Evolutionary conservation across 2,888 invertebrate genomes (phyloP), one percentile per base, ranked within the genome.

Genomic region (Zhuqinia jingwanae): DNA sequence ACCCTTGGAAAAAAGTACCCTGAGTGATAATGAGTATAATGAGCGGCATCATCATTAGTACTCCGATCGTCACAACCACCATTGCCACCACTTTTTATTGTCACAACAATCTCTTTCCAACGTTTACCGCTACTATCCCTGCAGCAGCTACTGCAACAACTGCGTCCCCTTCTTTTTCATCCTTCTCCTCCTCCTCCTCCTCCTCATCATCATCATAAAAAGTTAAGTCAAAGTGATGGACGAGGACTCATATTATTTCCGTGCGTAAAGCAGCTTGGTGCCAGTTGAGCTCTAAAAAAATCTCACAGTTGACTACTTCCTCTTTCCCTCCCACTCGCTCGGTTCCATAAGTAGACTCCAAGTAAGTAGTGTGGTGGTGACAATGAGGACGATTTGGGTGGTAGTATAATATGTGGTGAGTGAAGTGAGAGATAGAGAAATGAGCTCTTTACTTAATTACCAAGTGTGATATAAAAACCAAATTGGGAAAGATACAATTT

Each of bases 391-490:
- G n/a, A n/a, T n/a, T n/a, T n/a, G 1, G 30, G 60, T 63, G n/a
- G 27, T n/a, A n/a, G n/a, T n/a, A n/a, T n/a, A n/a, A n/a, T n/a
- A n/a, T 13, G 42, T 65, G 8, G 36, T 15, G 5, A 68, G 68
- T 68, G 68, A 45, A 68, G 47, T 47, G 68, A 45, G 42, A 45
- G 45, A 45, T n/a, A n/a, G n/a, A n/a, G n/a, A n/a, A n/a, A n/a
- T n/a, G n/a, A 17, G 47, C 45, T 68, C 47, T 68, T 68, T 68
- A 68, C 68, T 68, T 68, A 68, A 68, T 68, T 68, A 68, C 68
- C 68, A 45, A 68, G 68, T 47, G 47, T 68, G 68, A 45, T 45
- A 45, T n/a, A 30, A 68, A 45, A 68, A n/a, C n/a, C n/a, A n/a
- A 47, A 17, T 22, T 47, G 2, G 2, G 2, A 17, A 1, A n/a